phyloP scores from a whole-genome alignment of 1,140 invertebrate species.

The Solenopsis invicta region DNA sequence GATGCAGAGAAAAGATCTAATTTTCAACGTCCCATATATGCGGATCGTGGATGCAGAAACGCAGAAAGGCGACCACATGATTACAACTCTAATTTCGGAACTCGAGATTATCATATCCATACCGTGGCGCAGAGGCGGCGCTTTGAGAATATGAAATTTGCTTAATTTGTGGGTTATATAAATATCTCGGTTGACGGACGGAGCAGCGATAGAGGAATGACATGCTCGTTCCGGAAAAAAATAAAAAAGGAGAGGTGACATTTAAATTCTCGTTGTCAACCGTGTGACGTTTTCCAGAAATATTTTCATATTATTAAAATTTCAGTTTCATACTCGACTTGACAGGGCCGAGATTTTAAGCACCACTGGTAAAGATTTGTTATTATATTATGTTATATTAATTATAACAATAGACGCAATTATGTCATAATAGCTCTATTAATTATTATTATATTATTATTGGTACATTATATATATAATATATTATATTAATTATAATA shows the following conservation, averaged over 20 bases:
- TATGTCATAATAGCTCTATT: too few species aligned
- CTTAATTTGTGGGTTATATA: slow-evolving; percentile 25
- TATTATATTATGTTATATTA: background rate
- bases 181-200: background rate
- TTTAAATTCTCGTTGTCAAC: background rate
- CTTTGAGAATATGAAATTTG: slow-evolving; percentile 14
- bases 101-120: slow-evolving; percentile 34
- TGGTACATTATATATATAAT: too few species aligned
- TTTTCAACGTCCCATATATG: slow-evolving; percentile 48
- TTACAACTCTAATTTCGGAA: slow-evolving; percentile 42
- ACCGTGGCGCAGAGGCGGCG: too few species aligned
- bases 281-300: background rate
- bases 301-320: background rate
- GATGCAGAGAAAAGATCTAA: slow-evolving; percentile 56
- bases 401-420: too few species aligned
- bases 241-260: background rate
- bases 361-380: background rate
- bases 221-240: background rate
- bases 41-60: background rate
- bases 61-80: background rate
- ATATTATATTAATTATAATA: too few species aligned
- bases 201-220: background rate
- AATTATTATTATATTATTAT: too few species aligned
- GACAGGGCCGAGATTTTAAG: background rate
- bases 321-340: background rate